phyloP scores from a whole-genome alignment of 2,888 invertebrate genomes.

The Pristionchus japonicus region DNA sequence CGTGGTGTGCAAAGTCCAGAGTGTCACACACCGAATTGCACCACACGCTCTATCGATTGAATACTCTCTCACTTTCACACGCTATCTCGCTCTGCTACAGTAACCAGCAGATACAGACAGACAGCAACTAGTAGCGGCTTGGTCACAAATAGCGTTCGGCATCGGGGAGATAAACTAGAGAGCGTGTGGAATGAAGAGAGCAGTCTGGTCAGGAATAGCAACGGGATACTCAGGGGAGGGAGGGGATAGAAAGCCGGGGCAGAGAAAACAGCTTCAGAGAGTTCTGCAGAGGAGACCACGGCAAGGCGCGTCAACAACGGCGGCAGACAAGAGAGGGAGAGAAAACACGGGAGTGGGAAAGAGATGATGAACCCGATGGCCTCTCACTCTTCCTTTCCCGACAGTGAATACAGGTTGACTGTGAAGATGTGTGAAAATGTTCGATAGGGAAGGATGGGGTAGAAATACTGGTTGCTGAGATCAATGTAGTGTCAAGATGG shows the following conservation, averaged over 20 bases:
- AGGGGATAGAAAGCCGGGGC: not conserved
- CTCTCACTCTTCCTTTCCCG: not conserved
- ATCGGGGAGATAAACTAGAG: too few relatives aligned
- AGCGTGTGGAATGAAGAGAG: too few relatives aligned
- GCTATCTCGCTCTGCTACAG: not conserved
- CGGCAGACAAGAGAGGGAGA: not conserved
- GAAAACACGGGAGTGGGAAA: not conserved
- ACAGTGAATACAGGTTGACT: too few relatives aligned
- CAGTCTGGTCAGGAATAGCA: not conserved
- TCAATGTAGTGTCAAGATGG: too few relatives aligned
- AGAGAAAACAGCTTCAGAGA: not conserved
- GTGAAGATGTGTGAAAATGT: not conserved
- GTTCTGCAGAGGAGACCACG: constrained; percentile 20
- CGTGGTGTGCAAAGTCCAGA: not conserved
- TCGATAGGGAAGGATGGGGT: too few relatives aligned
- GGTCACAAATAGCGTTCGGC: not conserved
- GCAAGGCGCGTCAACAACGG: not conserved
- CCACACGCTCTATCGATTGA: not conserved
- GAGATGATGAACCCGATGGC: not conserved
- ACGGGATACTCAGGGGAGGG: not conserved
- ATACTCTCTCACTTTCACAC: too few relatives aligned
- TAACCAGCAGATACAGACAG: too few relatives aligned
- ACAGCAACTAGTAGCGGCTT: not conserved
- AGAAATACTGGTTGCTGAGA: too few relatives aligned
- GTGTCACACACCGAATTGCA: constrained; percentile 11